phyloP scores from a whole-genome alignment of 2,797 vertebrate genomes.

The Cyprinella venusta region DNA sequence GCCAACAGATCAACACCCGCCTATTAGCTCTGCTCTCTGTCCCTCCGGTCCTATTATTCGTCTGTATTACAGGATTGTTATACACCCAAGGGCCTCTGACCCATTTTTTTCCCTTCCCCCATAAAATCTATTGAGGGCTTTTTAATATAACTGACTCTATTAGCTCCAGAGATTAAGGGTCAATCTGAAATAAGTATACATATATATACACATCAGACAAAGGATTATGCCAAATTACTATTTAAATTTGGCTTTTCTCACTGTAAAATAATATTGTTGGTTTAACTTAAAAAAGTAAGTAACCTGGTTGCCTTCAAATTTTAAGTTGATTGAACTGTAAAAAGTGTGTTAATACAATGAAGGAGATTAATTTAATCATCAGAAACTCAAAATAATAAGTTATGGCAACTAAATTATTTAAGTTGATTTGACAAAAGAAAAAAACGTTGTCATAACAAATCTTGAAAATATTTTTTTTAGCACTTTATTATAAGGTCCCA shows the following conservation, averaged over 20 bases:
- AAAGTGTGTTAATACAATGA: too few relatives aligned
- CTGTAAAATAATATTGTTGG: too few relatives aligned
- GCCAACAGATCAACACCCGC: slow-evolving; percentile 8
- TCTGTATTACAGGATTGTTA: slow-evolving; percentile 23
- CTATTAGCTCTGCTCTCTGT: slow-evolving; percentile 3
- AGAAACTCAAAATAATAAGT: too few relatives aligned
- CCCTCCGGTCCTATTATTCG: slow-evolving; percentile 33
- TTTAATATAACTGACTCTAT: not conserved
- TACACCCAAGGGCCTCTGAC: not conserved
- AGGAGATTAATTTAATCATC: too few relatives aligned
- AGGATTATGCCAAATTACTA: not conserved
- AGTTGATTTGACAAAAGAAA: too few relatives aligned
- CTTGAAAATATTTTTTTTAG: too few relatives aligned
- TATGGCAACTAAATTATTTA: too few relatives aligned
- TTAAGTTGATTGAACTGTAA: too few relatives aligned
- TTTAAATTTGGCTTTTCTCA: not conserved
- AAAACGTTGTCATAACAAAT: too few relatives aligned
- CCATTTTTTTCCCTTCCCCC: too few relatives aligned
- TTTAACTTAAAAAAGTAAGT: too few relatives aligned
- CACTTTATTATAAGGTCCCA: not conserved
- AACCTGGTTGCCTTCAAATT: too few relatives aligned
- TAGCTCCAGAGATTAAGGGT: not conserved
- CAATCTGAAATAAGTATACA: not conserved
- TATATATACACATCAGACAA: not conserved
- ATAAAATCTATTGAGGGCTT: not conserved